A percentile compares a stretch with the other conserved stretches of the same genome.
phyloP scores from a whole-genome alignment of 2,888 invertebrate genomes.

The Elmis aenea region DNA sequence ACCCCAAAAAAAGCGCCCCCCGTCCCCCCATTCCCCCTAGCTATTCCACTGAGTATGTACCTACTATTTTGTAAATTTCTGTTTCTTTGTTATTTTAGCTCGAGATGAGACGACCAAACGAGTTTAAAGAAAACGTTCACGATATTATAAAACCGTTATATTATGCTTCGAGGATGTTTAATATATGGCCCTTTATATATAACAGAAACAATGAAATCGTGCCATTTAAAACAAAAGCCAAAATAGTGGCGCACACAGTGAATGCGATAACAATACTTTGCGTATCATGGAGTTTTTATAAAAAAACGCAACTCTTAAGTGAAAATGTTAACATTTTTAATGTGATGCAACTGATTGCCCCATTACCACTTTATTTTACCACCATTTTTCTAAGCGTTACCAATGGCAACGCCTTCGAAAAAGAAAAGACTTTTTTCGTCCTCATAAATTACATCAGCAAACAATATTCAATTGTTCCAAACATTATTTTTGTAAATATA shows the following conservation, averaged over 20 bases:
- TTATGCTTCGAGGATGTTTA: neutral
- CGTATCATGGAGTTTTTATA: constrained; percentile 1
- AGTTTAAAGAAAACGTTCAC: neutral
- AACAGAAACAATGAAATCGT: neutral
- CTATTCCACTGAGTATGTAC: too few relatives aligned
- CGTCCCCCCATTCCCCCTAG: too few relatives aligned
- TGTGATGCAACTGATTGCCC: neutral
- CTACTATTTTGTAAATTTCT: too few relatives aligned
- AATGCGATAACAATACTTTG: neutral
- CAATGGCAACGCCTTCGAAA: neutral
- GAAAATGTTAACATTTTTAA: neutral
- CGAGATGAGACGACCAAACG: neutral
- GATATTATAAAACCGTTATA: constrained; percentile 3
- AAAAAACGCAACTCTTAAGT: neutral
- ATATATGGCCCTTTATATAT: constrained; percentile 3
- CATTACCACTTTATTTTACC: neutral
- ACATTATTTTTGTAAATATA: too few relatives aligned
- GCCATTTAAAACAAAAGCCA: neutral
- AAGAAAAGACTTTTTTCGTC: neutral
- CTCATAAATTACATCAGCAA: neutral
- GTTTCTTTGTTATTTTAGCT: neutral
- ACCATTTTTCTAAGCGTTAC: neutral
- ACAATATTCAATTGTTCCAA: neutral
- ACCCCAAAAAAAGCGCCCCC: too few relatives aligned
- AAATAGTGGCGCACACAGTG: too few relatives aligned